Percentiles rank a stretch among this genome's conserved stretches.
Conservation (phyloP, 2,888 invertebrate genomes). For the Rhyacophila evoluta region DNA sequence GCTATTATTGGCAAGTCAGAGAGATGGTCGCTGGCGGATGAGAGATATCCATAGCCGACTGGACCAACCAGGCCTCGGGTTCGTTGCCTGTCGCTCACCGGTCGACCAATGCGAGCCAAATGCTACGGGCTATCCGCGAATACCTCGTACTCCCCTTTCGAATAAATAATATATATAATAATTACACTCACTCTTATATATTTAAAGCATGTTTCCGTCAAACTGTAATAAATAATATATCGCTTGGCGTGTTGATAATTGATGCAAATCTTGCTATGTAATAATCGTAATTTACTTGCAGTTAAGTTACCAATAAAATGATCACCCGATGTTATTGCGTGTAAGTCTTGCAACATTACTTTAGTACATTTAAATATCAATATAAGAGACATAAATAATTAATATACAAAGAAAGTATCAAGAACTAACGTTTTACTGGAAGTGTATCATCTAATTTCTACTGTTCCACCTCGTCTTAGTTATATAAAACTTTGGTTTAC, state of each 20-base stretch:
- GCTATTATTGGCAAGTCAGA: conserved; percentile 20
- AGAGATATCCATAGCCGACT: conserved; percentile 1
- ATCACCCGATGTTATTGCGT: too few relatives aligned
- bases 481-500: too few relatives aligned
- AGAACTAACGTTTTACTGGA: too few relatives aligned
- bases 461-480: too few relatives aligned
- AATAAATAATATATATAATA: not conserved
- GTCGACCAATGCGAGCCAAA: conserved; percentile 40
- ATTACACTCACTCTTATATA: not conserved
- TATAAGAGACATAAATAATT: too few relatives aligned
- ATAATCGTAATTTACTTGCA: not conserved
- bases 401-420: too few relatives aligned
- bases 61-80: conserved; percentile 46
- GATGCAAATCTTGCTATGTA: not conserved
- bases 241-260: not conserved
- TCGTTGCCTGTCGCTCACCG: conserved; percentile 25
- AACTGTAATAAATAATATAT: conserved; percentile 25
- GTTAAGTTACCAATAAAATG: too few relatives aligned
- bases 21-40: conserved; percentile 1
- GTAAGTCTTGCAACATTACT: too few relatives aligned
- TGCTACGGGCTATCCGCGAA: conserved; percentile 40
- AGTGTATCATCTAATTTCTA: too few relatives aligned
- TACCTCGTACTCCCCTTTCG: conserved; percentile 24
- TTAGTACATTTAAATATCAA: too few relatives aligned
- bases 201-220: not conserved